phyloP scores from a whole-genome alignment of 2,113 vertebrate species.

The Sander lucioperca region DNA sequence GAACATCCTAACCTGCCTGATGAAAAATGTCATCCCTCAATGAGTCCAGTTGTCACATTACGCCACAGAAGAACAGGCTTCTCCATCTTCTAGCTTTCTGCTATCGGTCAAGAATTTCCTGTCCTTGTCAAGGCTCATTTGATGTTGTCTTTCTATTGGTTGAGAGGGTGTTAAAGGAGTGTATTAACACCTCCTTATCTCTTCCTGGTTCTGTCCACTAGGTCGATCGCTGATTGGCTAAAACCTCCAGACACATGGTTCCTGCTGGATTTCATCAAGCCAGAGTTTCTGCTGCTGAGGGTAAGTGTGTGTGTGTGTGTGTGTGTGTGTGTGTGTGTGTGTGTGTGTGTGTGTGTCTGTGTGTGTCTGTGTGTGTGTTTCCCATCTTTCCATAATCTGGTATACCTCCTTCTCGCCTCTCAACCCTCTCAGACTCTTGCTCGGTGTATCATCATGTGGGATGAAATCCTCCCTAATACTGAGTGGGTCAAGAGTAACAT shows the following conservation, averaged over 20 bases:
- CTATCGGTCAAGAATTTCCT: slow-evolving; percentile 65
- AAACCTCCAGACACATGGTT: slow-evolving; percentile 98
- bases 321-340: slow-evolving; percentile 6
- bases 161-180: slow-evolving; percentile 43
- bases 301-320: slow-evolving; percentile 81
- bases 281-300: slow-evolving; percentile 96
- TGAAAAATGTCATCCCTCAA: slow-evolving; percentile 5
- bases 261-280: slow-evolving; percentile 96
- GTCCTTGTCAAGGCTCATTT: slow-evolving; percentile 15
- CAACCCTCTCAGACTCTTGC: slow-evolving; percentile 89
- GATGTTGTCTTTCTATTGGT: slow-evolving; percentile 18
- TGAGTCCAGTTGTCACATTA: slow-evolving; percentile 9
- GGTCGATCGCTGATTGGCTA: slow-evolving; percentile 98
- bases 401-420: not conserved
- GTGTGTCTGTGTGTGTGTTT: not conserved
- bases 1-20: slow-evolving; percentile 52
- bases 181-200: slow-evolving; percentile 68
- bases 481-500: slow-evolving; percentile 98
- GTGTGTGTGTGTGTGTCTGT: slow-evolving; percentile 48
- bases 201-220: slow-evolving; percentile 67
- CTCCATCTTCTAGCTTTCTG: slow-evolving; percentile 23
- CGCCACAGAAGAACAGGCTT: slow-evolving; percentile 9
- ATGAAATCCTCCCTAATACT: slow-evolving; percentile 94
- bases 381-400: not conserved
- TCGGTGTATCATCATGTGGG: slow-evolving; percentile 97